These are phyloP conservation scores for Lycaon pictus DNA, from an alignment of 2,113 vertebrate genomes.

Conservation along the genomic window DNA sequence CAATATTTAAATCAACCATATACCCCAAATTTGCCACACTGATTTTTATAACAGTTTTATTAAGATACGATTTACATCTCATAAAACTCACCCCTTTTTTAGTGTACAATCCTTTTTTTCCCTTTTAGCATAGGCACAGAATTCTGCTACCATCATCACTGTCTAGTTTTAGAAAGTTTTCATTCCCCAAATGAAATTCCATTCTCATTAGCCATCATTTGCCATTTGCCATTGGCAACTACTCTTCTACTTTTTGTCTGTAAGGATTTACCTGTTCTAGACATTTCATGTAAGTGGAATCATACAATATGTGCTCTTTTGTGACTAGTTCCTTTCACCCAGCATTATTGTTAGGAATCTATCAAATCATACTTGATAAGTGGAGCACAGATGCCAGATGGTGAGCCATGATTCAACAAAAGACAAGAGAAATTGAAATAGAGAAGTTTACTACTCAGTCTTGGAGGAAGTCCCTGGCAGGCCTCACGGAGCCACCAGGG, in stretches of 20 bases:
- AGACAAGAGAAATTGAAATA: neutral
- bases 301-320: neutral
- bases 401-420: neutral
- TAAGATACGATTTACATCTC: neutral
- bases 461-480: neutral
- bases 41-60: neutral
- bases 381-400: neutral
- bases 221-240: rapidly evolving
- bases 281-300: neutral
- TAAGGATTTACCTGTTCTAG: neutral
- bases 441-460: neutral
- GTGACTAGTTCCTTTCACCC: neutral
- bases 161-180: constrained; percentile 7
- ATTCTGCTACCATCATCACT: neutral
- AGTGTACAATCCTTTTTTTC: neutral
- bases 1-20: neutral
- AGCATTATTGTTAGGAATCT: neutral
- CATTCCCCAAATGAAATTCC: neutral
- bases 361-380: neutral
- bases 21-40: neutral
- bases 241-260: neutral
- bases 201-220: neutral
- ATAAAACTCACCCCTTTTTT: neutral
- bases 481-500: neutral
- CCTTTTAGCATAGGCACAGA: neutral